Base-by-base conservation (phyloP, 2,797 vertebrate species). In the Muscicapa striata region DNA sequence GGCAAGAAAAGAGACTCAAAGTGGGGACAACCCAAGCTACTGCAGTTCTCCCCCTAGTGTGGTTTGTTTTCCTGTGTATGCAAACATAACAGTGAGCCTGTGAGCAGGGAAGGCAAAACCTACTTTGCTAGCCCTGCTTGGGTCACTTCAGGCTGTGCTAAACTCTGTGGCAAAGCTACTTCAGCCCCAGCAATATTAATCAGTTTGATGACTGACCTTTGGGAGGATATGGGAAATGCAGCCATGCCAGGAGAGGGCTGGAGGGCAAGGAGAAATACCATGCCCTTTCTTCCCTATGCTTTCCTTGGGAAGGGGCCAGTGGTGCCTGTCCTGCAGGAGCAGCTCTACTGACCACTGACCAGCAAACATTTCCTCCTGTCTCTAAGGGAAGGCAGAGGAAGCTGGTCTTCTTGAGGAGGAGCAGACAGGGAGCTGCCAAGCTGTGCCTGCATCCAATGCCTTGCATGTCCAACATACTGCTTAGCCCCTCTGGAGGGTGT, bases 391-490 rank as follows among this genome's bases (percentile, higher is more conserved):
- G 32, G 43, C 46, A 45, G 74, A 84, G 72, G 79, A 52, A 61
- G 26, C 59, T 76, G 51, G 10, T 16, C 72, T 85, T 43, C 61
- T 61, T 49, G 20, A 73, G 8, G 57, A 87, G 30, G 30, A 81
- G 43, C 6, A 3, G 61, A 57, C 32, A 54, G 82, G 58, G 58
- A 57, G 8, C 52, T 34, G 41, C 20, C 1, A 4, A 43, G 22
- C 40, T 89, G 49, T 46, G 27, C 45, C 12, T 48, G 38, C 1
- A 2, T 59, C 48, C 23, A 16, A 0, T 34, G 13, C 46, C 41
- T 29, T 0, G 1, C 2, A 7, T 66, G 32, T 46, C 57, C 43
- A 38, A 23, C 0, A 9, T 0, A 1, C 22, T 68, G 32, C 81
- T 0, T 4, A 74, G 34, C 43, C 21, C 6, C 24, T 55, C 36